A percentile compares a stretch with the other conserved stretches of the same genome.
Evolutionary conservation across 2,797 vertebrate species (phyloP).

Genomic region (Hipposideros larvatus): DNA sequence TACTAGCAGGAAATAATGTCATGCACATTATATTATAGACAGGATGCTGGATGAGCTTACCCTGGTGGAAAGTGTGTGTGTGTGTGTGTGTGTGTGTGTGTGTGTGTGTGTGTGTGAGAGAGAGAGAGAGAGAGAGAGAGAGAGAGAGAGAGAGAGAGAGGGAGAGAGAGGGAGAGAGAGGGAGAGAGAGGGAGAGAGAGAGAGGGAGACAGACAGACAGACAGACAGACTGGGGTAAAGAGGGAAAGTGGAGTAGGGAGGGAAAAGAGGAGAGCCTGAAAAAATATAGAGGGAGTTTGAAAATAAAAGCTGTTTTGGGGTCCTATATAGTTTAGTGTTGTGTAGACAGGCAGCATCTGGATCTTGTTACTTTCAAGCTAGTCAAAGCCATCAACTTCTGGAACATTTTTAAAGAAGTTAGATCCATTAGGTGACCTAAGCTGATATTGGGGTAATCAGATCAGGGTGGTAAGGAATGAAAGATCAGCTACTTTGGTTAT

Average conservation of each 20-base stretch:
- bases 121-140: too few species aligned
- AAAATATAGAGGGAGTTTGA: not conserved
- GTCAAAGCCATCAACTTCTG: slow-evolving; percentile 87
- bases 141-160: not conserved
- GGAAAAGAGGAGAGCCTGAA: slow-evolving; percentile 40
- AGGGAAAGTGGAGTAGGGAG: not conserved
- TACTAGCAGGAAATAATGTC: slow-evolving; percentile 45
- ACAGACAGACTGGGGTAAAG: not conserved
- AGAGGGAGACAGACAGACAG: too few species aligned
- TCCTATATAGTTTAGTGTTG: slow-evolving; percentile 75
- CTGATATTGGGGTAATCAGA: slow-evolving; percentile 86
- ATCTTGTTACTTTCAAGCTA: slow-evolving; percentile 88
- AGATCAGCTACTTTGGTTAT: slow-evolving; percentile 76
- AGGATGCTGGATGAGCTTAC: slow-evolving; percentile 65
- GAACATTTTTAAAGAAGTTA: slow-evolving; percentile 87
- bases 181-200: too few species aligned
- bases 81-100: not conserved
- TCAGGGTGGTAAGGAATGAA: slow-evolving; percentile 58
- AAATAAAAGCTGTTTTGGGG: slow-evolving; percentile 67
- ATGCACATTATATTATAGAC: not conserved
- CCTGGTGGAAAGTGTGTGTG: slow-evolving; percentile 52
- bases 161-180: not conserved
- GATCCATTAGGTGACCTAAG: slow-evolving; percentile 82
- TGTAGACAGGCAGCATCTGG: slow-evolving; percentile 88
- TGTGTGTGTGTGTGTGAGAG: not conserved